A percentile compares a stretch with the other conserved stretches of the same genome.
These are phyloP conservation scores for Baronia brevicornis DNA, from an alignment of 2,888 invertebrate genomes.

Conservation along the genomic window DNA sequence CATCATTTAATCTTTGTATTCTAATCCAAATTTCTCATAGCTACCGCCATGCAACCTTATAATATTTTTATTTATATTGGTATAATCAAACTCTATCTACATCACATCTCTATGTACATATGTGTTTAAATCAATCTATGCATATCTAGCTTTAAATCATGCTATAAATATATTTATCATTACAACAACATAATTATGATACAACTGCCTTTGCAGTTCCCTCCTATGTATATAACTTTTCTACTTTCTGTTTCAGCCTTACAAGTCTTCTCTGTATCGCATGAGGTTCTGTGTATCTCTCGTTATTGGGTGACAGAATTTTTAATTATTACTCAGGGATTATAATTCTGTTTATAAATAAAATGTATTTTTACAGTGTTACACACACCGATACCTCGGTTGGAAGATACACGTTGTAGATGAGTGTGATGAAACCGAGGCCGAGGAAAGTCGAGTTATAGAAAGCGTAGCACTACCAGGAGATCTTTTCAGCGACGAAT, in stretches of 20 bases:
- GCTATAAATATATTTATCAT: background rate
- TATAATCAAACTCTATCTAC: too few relatives aligned
- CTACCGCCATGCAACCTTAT: too few relatives aligned
- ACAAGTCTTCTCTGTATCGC: slow-evolving; percentile 65
- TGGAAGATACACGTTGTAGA: slow-evolving; percentile 96
- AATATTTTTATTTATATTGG: too few relatives aligned
- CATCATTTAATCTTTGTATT: too few relatives aligned
- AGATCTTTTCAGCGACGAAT: slow-evolving; percentile 64
- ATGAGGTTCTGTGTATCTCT: slow-evolving; percentile 49
- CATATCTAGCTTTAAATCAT: too few relatives aligned
- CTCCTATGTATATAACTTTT: slow-evolving; percentile 60
- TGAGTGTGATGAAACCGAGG: slow-evolving; percentile 79
- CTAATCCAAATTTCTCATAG: too few relatives aligned
- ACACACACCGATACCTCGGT: slow-evolving; percentile 93
- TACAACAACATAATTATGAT: too few relatives aligned
- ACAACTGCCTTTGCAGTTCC: slow-evolving; percentile 8
- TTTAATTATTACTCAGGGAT: slow-evolving; percentile 4
- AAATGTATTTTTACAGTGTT: slow-evolving; percentile 79
- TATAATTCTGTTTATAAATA: slow-evolving; percentile 1
- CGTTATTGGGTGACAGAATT: slow-evolving; percentile 36
- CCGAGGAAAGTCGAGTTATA: slow-evolving; percentile 69
- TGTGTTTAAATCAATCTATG: too few relatives aligned
- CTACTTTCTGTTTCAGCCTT: slow-evolving; percentile 74
- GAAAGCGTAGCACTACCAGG: slow-evolving; percentile 52
- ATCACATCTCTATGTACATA: too few relatives aligned